These are phyloP conservation scores for Trichonephila inaurata DNA, from an alignment of 1,140 invertebrate species.

Conservation along the genomic window DNA sequence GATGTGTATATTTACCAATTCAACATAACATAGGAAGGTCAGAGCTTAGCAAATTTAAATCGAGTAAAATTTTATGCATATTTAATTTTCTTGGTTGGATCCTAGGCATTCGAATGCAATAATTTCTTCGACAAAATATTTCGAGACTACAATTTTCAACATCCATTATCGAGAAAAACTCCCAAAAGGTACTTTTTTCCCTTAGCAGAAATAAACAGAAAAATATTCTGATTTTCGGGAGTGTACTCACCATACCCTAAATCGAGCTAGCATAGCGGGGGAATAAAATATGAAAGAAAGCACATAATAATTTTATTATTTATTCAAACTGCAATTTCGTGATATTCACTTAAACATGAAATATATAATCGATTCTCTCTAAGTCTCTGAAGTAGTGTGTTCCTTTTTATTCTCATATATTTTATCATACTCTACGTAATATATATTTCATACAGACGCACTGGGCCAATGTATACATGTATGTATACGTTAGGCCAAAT, in stretches of 20 bases:
- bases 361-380: conserved; percentile 45
- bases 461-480: not conserved
- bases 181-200: not conserved
- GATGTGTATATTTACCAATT: too few relatives aligned
- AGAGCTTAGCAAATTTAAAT: not conserved
- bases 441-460: conserved; percentile 1
- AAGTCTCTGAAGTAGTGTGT: too few relatives aligned
- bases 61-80: not conserved
- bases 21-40: too few relatives aligned
- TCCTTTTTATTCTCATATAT: conserved; percentile 23
- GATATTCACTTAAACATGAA: conserved; percentile 62
- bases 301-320: conserved; percentile 66
- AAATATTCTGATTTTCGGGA: conserved; percentile 24
- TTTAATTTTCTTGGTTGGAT: not conserved
- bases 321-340: conserved; percentile 67
- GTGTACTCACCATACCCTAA: not conserved
- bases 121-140: too few relatives aligned
- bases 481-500: conserved; percentile 7
- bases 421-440: not conserved
- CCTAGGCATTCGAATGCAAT: too few relatives aligned
- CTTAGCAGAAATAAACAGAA: not conserved
- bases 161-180: not conserved
- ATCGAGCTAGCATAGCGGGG: not conserved
- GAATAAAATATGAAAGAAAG: conserved; percentile 66
- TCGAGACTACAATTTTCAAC: too few relatives aligned